Conservation (phyloP, 1,140 invertebrate genomes). For the Lutraria rhynchaena region DNA sequence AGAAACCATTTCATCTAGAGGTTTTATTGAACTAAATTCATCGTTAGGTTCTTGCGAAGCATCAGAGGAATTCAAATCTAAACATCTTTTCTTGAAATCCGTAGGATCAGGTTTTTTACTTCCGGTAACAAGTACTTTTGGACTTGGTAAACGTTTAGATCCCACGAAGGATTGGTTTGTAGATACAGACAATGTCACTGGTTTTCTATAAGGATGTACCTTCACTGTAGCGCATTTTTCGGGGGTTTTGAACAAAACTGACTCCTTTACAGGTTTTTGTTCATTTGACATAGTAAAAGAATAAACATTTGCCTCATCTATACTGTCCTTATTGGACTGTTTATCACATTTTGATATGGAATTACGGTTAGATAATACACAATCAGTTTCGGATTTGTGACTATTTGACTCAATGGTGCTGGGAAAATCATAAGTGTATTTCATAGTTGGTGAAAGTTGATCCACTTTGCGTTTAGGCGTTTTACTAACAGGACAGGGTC, state of each 20-base stretch:
- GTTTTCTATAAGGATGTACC: conserved; percentile 29
- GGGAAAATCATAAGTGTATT: conserved; percentile 30
- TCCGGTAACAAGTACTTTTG: conserved; percentile 72
- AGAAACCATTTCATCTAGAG: conserved; percentile 42
- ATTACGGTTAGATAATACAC: conserved; percentile 1
- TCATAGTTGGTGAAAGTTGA: conserved; percentile 48
- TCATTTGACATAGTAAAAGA: neutral
- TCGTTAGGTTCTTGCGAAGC: conserved; percentile 33
- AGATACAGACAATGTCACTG: conserved; percentile 16
- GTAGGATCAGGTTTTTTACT: conserved; percentile 54
- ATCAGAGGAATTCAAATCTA: conserved; percentile 62
- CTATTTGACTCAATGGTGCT: too few relatives aligned
- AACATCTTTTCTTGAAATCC: conserved; percentile 64
- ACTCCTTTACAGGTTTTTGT: neutral
- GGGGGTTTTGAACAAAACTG: neutral
- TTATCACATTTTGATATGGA: neutral
- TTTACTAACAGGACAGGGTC: conserved; percentile 47
- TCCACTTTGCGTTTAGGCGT: conserved; percentile 54
- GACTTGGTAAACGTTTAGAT: conserved; percentile 69
- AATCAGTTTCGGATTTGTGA: conserved; percentile 2
- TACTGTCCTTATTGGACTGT: neutral
- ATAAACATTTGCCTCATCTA: too few relatives aligned
- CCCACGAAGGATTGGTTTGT: conserved; percentile 29
- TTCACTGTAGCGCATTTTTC: conserved; percentile 6
- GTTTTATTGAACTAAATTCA: conserved; percentile 25